A percentile compares a stretch with the other conserved stretches of the same genome.
phyloP scores from a whole-genome alignment of 2,888 invertebrate genomes.

The Dilophus febrilis region DNA sequence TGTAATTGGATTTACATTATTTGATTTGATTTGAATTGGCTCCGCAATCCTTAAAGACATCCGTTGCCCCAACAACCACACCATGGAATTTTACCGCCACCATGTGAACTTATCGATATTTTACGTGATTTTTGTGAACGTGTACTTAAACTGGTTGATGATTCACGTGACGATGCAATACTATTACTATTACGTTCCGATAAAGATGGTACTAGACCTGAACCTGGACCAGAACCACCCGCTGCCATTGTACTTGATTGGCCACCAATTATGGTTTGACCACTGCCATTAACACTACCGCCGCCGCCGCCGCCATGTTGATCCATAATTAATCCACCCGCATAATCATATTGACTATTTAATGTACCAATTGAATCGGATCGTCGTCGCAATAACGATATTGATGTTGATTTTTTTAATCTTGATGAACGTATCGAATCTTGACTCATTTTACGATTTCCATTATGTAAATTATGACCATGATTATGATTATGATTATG shows the following conservation, averaged over 20 bases:
- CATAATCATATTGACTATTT: not conserved
- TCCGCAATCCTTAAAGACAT: constrained; percentile 21
- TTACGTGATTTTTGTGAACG: constrained; percentile 25
- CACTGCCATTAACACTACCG: not conserved
- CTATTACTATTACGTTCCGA: constrained; percentile 23
- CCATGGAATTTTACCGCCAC: constrained; percentile 26
- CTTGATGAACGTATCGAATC: constrained; percentile 11
- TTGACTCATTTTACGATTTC: constrained; percentile 16
- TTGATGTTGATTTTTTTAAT: too few species aligned
- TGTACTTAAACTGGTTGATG: constrained; percentile 27
- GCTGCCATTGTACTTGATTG: not conserved
- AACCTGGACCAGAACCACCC: too few species aligned
- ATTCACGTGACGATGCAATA: constrained; percentile 28
- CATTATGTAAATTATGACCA: not conserved
- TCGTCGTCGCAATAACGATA: too few species aligned
- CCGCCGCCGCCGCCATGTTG: not conserved
- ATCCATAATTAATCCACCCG: constrained; percentile 1
- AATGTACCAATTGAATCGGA: too few species aligned
- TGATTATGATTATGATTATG: not conserved
- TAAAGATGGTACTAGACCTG: not conserved
- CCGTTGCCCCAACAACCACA: constrained; percentile 32
- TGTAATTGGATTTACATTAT: too few species aligned
- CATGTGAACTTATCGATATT: constrained; percentile 28
- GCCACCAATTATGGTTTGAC: not conserved
- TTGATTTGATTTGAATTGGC: too few species aligned